Evolutionary conservation across 2,797 vertebrate species (phyloP), one percentile per base, ranked within the genome.

Genomic region (Emys orbicularis): DNA sequence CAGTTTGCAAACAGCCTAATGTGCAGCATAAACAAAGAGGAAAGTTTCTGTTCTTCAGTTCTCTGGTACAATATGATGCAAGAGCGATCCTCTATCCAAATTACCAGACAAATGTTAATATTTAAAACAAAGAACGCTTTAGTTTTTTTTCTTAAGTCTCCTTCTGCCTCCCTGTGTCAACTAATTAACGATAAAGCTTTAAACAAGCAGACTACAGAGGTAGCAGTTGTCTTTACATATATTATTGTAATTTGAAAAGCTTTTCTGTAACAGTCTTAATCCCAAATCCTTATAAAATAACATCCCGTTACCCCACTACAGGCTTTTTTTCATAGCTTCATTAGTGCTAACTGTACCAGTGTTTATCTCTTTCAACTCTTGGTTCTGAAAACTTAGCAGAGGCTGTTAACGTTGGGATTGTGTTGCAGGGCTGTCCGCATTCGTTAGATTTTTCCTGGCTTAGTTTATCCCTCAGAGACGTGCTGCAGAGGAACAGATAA

Each of bases 241-340:
- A 86, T 94, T 96, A 84, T 81, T 88, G 90, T 96, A 97, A 96
- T 97, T 23, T 96, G 93, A 97, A 97, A 95, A 87, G 52, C 79
- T 92, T 96, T 95, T 92, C 83, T 79, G 88, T 87, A 91, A 93
- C 52, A 56, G 82, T 81, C n/a, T 92, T 93, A 90, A 94, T 68
- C 50, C 65, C 59, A 91, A 96, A 95, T 94, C 92, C 96, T 94
- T 94, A 49, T 74, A 88, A 56, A 95, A 88, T 37, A 76, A 82
- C 81, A 79, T 83, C 23, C 94, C 6, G 49, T 79, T 25, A 47
- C 79, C 49, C 80, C 89, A 13, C 34, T 61, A 6, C 47, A 68
- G 44, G n/a, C 74, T 84, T 97, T 94, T 94, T 91, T 72, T 72
- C 81, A 87, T 82, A 65, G 56, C 94, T 95, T 96, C 61, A 76